These are phyloP conservation scores for Chaitophorus viminalis DNA, from an alignment of 2,888 invertebrate species.

Conservation along the genomic window DNA sequence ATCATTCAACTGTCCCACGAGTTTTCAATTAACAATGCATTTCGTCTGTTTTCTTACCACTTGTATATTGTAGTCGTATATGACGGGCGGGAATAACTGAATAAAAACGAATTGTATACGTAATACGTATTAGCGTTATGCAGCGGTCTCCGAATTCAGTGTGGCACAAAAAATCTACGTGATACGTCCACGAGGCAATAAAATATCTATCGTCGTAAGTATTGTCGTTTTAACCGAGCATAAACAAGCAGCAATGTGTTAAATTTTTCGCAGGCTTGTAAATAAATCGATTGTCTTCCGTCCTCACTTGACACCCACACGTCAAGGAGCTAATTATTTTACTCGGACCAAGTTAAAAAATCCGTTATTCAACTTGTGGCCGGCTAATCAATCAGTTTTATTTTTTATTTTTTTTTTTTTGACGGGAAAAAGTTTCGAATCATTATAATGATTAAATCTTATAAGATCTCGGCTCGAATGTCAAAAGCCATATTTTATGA, in stretches of 20 bases:
- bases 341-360: not conserved
- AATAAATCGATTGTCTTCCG: not conserved
- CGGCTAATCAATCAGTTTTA: constrained; percentile 34
- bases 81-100: not conserved
- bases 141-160: too few species aligned
- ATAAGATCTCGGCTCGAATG: constrained; percentile 32
- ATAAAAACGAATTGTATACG: not conserved
- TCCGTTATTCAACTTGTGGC: not conserved
- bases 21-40: not conserved
- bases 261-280: not conserved
- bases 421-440: constrained; percentile 52
- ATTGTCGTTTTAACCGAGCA: not conserved
- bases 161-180: too few species aligned
- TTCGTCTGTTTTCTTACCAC: not conserved
- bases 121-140: too few species aligned
- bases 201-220: not conserved
- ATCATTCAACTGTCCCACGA: not conserved
- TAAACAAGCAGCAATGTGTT: not conserved
- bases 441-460: too few species aligned
- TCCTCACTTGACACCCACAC: not conserved
- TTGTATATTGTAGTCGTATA: not conserved
- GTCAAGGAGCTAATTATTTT: constrained; percentile 11
- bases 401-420: constrained; percentile 24
- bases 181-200: too few species aligned
- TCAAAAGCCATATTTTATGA: constrained; percentile 35